Percentiles rank a stretch among this genome's conserved stretches.
Conservation (phyloP, 2,888 invertebrate species). For the Epiblema foenella region DNA sequence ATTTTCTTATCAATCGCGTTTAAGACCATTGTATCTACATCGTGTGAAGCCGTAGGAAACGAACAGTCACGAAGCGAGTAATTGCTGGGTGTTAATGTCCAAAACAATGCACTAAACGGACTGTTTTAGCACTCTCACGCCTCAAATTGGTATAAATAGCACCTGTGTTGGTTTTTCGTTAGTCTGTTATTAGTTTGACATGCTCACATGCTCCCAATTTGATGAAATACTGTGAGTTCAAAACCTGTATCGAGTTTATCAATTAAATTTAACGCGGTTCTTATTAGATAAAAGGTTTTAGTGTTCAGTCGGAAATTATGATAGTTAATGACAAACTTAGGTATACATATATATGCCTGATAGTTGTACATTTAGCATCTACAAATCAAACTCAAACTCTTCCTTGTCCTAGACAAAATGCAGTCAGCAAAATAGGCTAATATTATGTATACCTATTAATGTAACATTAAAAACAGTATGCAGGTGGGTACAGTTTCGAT, state of each 20-base stretch:
- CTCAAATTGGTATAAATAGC: conserved; percentile 58
- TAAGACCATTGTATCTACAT: conserved; percentile 31
- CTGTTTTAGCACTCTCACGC: conserved; percentile 68
- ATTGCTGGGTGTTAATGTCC: conserved; percentile 45
- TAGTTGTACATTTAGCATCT: too few species aligned
- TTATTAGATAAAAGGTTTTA: too few species aligned
- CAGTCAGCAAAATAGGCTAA: too few species aligned
- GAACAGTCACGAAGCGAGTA: conserved; percentile 27
- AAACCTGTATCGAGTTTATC: neutral
- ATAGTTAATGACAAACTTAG: too few species aligned
- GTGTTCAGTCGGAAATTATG: too few species aligned
- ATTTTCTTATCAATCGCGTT: conserved; percentile 26
- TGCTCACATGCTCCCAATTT: neutral
- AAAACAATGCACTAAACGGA: conserved; percentile 58
- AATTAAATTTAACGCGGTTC: too few species aligned
- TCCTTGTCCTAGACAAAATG: too few species aligned
- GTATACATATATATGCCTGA: too few species aligned
- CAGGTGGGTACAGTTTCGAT: too few species aligned
- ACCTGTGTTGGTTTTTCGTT: conserved; percentile 72
- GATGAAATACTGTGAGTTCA: neutral
- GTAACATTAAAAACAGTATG: too few species aligned
- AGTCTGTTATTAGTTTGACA: conserved; percentile 47
- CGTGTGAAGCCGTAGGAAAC: conserved; percentile 35
- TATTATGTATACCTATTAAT: too few species aligned
- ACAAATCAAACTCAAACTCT: too few species aligned